These are phyloP conservation scores for Antheraea mylitta DNA, from an alignment of 1,140 invertebrate genomes.

Conservation along the genomic window DNA sequence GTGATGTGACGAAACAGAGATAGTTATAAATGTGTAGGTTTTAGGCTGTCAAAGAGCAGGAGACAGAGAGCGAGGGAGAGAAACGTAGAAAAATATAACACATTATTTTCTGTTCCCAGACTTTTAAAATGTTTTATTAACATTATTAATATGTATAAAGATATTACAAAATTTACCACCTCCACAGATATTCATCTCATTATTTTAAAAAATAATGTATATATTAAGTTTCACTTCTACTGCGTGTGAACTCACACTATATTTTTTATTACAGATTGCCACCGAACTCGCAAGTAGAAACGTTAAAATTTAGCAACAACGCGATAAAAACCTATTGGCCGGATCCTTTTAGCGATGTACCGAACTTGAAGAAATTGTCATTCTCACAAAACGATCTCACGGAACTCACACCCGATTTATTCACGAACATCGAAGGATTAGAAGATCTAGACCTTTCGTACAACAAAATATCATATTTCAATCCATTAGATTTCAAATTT, in stretches of 20 bases:
- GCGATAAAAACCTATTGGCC: constrained; percentile 68
- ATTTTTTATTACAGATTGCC: constrained; percentile 61
- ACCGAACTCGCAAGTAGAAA: constrained; percentile 59
- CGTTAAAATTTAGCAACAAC: constrained; percentile 63
- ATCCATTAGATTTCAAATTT: constrained; percentile 57
- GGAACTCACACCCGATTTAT: constrained; percentile 63
- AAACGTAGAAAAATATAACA: too few relatives aligned
- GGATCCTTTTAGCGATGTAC: constrained; percentile 60
- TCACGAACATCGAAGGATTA: constrained; percentile 57
- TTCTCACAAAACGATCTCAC: constrained; percentile 62
- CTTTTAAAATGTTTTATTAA: too few relatives aligned
- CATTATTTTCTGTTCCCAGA: too few relatives aligned
- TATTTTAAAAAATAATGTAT: too few relatives aligned
- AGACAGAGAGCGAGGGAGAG: too few relatives aligned
- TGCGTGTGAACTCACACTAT: neutral
- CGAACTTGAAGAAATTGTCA: constrained; percentile 56
- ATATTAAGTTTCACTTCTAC: neutral
- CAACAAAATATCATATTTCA: constrained; percentile 71
- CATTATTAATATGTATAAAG: too few relatives aligned
- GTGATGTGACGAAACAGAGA: too few relatives aligned
- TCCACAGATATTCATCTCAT: too few relatives aligned
- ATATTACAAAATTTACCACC: too few relatives aligned
- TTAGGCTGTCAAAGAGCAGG: too few relatives aligned
- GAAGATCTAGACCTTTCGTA: constrained; percentile 77
- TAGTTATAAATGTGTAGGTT: too few relatives aligned